Evolutionary conservation across 2,888 invertebrate species (phyloP).

Genomic region (Tetheella fluctuosa): DNA sequence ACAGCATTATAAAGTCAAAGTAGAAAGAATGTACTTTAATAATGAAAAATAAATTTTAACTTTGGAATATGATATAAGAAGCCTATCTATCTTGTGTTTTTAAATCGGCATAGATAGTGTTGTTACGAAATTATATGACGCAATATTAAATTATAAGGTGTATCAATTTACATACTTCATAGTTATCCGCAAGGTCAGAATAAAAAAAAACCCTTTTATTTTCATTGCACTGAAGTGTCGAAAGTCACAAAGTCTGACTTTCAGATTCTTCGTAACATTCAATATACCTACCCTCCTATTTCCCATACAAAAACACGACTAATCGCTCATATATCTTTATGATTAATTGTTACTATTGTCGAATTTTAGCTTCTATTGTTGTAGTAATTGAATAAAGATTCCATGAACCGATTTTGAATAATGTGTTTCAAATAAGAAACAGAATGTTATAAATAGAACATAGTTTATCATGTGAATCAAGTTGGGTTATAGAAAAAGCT

Average conservation of each 20-base stretch:
- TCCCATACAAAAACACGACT: neutral
- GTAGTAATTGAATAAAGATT: neutral
- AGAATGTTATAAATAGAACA: neutral
- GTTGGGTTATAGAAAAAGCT: no score
- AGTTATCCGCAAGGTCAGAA: neutral
- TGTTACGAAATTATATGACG: neutral
- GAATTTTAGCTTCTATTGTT: neutral
- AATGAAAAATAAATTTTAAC: no score
- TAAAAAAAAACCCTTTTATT: neutral
- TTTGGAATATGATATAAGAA: no score
- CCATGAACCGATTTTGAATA: neutral
- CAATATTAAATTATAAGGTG: neutral
- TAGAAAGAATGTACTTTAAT: neutral
- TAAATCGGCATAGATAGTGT: neutral
- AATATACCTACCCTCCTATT: neutral
- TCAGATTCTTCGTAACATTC: neutral
- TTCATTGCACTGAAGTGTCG: neutral
- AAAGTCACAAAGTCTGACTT: neutral
- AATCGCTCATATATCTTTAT: neutral
- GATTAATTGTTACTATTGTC: neutral
- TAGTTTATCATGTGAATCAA: neutral
- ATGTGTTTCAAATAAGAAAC: neutral
- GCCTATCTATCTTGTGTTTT: no score
- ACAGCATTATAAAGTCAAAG: neutral
- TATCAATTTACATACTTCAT: neutral